These are phyloP conservation scores for Argentina silus DNA, from an alignment of 2,797 vertebrate genomes.

Conservation along the genomic window DNA sequence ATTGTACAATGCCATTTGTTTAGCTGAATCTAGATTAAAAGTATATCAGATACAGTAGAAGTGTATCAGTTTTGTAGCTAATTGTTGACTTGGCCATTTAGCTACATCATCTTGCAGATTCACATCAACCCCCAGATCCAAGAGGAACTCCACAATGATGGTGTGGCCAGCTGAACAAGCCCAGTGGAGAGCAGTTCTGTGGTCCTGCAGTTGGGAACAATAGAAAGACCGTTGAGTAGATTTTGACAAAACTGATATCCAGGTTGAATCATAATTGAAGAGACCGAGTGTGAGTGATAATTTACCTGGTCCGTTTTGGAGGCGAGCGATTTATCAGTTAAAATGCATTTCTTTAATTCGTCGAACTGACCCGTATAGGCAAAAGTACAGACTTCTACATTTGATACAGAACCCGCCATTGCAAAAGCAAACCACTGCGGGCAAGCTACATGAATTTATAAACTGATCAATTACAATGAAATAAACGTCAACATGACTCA, in stretches of 20 bases:
- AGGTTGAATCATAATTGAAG: not conserved
- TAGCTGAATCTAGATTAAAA: no score
- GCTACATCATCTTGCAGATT: conserved; percentile 90
- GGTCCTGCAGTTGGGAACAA: conserved; percentile 72
- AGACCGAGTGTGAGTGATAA: conserved; percentile 25
- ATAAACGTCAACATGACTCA: conserved; percentile 54
- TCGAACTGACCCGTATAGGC: conserved; percentile 88
- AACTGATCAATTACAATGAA: not conserved
- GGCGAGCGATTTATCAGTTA: conserved; percentile 82
- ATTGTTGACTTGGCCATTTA: not conserved
- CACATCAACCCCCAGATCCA: conserved; percentile 88
- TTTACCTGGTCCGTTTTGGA: conserved; percentile 90
- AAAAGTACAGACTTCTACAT: conserved; percentile 89
- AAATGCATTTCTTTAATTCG: conserved; percentile 79
- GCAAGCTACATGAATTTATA: not conserved
- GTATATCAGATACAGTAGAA: no score
- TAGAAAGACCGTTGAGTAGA: not conserved
- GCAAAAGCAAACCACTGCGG: not conserved
- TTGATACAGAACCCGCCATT: conserved; percentile 86
- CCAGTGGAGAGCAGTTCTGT: conserved; percentile 91
- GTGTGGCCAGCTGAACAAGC: conserved; percentile 93
- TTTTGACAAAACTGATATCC: not conserved
- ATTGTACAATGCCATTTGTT: no score
- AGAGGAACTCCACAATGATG: conserved; percentile 85
- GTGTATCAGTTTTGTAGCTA: no score